These are phyloP conservation scores for Nicator chloris DNA, from an alignment of 2,113 vertebrate genomes.

Conservation along the genomic window DNA sequence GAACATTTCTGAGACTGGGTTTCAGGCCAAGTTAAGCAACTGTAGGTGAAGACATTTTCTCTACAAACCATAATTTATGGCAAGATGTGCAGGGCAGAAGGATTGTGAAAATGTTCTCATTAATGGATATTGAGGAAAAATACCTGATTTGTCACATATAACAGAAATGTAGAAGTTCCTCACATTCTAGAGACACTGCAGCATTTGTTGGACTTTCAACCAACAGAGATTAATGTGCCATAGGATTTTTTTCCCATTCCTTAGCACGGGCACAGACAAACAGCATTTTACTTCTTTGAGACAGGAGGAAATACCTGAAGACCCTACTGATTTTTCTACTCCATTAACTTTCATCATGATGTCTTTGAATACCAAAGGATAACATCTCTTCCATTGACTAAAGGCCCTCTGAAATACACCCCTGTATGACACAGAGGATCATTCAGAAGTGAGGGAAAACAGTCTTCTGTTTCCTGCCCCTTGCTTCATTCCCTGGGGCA, in stretches of 20 bases:
- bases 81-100: not conserved
- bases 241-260: not conserved
- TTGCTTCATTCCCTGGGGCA: not conserved
- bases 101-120: not conserved
- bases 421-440: not conserved
- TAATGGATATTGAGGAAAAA: not conserved
- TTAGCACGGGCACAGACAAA: not conserved
- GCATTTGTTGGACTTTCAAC: not conserved
- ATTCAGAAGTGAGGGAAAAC: not conserved
- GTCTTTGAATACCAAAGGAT: slow-evolving; percentile 1
- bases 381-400: not conserved
- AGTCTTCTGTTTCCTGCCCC: not conserved
- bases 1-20: not conserved
- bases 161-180: not conserved
- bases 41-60: slow-evolving; percentile 17
- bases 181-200: not conserved
- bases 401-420: not conserved
- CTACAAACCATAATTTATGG: slow-evolving; percentile 14
- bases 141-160: not conserved
- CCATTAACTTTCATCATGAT: not conserved
- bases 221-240: not conserved
- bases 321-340: slow-evolving; percentile 1
- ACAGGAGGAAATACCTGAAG: not conserved
- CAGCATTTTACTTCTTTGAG: not conserved
- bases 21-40: slow-evolving; percentile 41